Conservation (phyloP, 2,797 vertebrate genomes). For the Odontamblyopus rebecca region DNA sequence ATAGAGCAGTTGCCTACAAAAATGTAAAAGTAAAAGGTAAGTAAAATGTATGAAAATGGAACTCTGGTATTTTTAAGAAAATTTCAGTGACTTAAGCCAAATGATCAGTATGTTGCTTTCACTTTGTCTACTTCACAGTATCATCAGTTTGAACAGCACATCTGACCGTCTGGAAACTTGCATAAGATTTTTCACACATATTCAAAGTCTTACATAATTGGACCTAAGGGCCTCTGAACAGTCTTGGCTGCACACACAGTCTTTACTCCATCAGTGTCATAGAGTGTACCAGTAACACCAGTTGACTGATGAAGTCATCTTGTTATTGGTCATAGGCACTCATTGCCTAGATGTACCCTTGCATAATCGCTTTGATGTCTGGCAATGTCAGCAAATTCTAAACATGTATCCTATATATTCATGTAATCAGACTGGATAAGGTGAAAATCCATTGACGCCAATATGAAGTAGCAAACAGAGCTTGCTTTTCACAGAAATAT, state of each 20-base stretch:
- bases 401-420: conserved; percentile 1
- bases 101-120: not conserved
- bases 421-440: conserved; percentile 16
- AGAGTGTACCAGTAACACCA: not conserved
- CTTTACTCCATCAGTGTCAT: not conserved
- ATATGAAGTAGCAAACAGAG: conserved; percentile 19
- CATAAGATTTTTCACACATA: not conserved
- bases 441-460: conserved; percentile 47
- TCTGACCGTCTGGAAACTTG: not conserved
- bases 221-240: not conserved
- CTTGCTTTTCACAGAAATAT: conserved; percentile 23
- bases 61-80: not conserved
- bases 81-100: not conserved
- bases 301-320: not conserved
- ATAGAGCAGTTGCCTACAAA: too few relatives aligned
- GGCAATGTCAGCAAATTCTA: not conserved
- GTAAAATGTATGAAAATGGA: too few relatives aligned
- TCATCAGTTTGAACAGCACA: not conserved
- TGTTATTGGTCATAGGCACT: not conserved
- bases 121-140: conserved; percentile 3
- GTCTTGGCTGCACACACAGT: not conserved
- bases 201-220: not conserved
- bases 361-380: not conserved
- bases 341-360: not conserved
- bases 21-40: too few relatives aligned